Percentiles rank a stretch among this genome's conserved stretches.
These are phyloP conservation scores for Meloidogyne floridensis DNA, from an alignment of 1,140 invertebrate genomes.

Conservation along the genomic window DNA sequence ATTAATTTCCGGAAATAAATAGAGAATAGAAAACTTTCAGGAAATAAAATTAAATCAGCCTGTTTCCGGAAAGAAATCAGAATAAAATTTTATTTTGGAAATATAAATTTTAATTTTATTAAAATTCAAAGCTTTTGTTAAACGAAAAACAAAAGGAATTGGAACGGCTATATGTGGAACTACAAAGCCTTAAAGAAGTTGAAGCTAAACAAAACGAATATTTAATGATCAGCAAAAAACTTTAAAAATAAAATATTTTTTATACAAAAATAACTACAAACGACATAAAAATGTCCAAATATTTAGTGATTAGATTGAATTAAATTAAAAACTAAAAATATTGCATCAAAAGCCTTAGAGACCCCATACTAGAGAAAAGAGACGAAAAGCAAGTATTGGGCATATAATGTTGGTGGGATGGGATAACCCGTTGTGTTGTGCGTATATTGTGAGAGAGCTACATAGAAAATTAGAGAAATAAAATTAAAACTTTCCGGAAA, in stretches of 20 bases:
- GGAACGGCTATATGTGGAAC: slow-evolving; percentile 19
- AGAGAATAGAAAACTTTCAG: not conserved
- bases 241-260: slow-evolving; percentile 8
- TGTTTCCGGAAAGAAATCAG: too few species aligned
- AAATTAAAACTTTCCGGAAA: slow-evolving; percentile 4
- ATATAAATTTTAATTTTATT: not conserved
- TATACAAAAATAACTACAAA: not conserved
- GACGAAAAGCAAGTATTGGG: not conserved
- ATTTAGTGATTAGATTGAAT: not conserved
- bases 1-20: too few species aligned
- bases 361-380: not conserved
- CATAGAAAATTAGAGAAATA: not conserved
- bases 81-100: not conserved
- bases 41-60: not conserved
- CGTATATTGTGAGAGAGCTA: not conserved
- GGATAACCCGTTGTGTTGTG: not conserved
- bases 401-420: not conserved
- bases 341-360: not conserved
- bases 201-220: slow-evolving; percentile 26
- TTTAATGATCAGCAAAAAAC: slow-evolving; percentile 23
- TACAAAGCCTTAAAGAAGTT: slow-evolving; percentile 19
- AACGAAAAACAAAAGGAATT: slow-evolving; percentile 25
- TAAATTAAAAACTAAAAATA: slow-evolving; percentile 10
- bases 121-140: slow-evolving; percentile 21
- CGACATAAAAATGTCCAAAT: not conserved